Base-by-base conservation (phyloP, 2,888 invertebrate genomes). In the Gortyna flavago region DNA sequence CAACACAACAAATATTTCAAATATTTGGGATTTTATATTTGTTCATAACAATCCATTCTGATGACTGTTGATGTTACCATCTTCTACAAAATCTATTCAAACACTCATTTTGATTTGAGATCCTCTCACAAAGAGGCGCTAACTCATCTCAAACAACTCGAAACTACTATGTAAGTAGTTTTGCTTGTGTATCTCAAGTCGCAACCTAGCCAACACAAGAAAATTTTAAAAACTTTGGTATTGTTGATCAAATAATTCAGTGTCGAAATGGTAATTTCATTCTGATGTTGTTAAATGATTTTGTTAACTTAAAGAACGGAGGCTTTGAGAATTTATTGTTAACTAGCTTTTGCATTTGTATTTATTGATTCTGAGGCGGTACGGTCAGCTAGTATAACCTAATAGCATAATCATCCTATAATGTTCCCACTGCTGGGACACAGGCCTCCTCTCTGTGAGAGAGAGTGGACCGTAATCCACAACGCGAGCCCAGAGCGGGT, bases 81-180 rank as follows among this genome's bases (percentile, higher is more conserved):
- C 9, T 77, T 16, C 16, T 18, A 51, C 25, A 16, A 67, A 48
- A 77, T 66, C 21, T 66, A 35, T 32, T 51, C 44, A 38, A 61
- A 67, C 51, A 51, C 57, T 77, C 51, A 67, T 77, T 68, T 62
- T 16, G 1, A n/a, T 61, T 25, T 32, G 35, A 78, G 41, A 67
- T 7, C 16, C 44, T 21, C n/a, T 54, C 62, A 48, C 51, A 69
- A 69, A 68, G 44, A 79, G 44, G 25, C 77, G 64, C 44, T 57
- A 79, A 78, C 79, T 71, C 64, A 41, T 65, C 35, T 48, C 64
- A 38, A 80, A 80, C 72, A 72, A 72, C 64, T 80, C 3, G 35
- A 80, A 78, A 78, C 38, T 48, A 62, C 77, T 77, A 0, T 3
- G n/a, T 64, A 57, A 71, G 80, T n/a, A 78, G 25, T 80, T 41